Evolutionary conservation across 2,113 vertebrate species (phyloP).

Genomic region (Nycticryphes semicollaris): DNA sequence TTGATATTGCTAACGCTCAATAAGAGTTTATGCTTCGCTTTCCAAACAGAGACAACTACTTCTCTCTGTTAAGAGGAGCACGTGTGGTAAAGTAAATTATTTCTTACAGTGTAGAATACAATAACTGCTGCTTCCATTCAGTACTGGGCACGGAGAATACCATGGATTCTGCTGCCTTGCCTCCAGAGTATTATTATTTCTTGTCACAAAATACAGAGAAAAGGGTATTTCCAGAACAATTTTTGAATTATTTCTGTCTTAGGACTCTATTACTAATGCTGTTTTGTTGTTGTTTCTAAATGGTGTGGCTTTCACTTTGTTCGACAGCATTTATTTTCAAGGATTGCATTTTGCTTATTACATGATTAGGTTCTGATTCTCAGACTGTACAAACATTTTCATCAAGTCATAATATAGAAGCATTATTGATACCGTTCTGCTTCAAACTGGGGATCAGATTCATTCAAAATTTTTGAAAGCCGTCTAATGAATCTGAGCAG

Average conservation of each 20-base stretch:
- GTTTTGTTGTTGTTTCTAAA: conserved; percentile 20
- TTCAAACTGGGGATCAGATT: conserved; percentile 21
- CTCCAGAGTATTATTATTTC: conserved; percentile 15
- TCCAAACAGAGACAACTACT: not conserved
- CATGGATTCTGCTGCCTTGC: not conserved
- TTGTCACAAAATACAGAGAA: not conserved
- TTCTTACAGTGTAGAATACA: not conserved
- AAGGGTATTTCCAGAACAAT: not conserved
- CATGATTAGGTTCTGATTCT: conserved; percentile 32
- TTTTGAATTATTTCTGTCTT: not conserved
- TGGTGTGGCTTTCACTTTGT: conserved; percentile 6
- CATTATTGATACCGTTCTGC: conserved; percentile 10
- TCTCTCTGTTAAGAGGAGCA: not conserved
- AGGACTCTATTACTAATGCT: not conserved
- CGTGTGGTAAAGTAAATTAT: not conserved
- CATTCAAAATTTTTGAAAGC: conserved; percentile 41
- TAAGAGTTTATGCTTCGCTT: conserved; percentile 25
- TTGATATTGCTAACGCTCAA: not conserved
- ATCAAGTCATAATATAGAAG: conserved; percentile 20
- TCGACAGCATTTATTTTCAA: conserved; percentile 31
- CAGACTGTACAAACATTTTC: conserved; percentile 35
- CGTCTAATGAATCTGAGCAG: conserved; percentile 30
- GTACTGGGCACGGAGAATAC: not conserved
- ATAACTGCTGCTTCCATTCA: conserved; percentile 19
- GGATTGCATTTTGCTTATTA: conserved; percentile 33